Conservation (phyloP, 2,113 vertebrate genomes). For the Glaucidium brasilianum region DNA sequence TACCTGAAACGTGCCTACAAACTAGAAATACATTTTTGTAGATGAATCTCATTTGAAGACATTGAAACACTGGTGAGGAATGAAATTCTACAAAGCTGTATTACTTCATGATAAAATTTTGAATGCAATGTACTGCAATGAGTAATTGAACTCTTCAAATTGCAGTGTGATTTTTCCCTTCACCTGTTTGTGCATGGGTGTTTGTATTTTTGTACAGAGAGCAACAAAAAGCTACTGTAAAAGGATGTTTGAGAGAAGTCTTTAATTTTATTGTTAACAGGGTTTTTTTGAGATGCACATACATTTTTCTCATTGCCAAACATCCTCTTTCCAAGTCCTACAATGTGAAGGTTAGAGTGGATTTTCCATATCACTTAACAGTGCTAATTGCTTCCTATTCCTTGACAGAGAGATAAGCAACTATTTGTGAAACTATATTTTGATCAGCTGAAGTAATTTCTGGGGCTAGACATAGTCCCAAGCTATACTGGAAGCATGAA, state of each 20-base stretch:
- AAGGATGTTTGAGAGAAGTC: background rate
- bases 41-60: background rate
- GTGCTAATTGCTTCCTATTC: background rate
- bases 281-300: background rate
- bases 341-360: background rate
- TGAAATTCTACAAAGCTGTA: background rate
- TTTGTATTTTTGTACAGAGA: background rate
- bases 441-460: background rate
- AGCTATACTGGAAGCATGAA: background rate
- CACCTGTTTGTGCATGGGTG: background rate
- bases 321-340: background rate
- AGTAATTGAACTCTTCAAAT: background rate
- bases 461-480: background rate
- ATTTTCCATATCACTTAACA: background rate
- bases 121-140: background rate
- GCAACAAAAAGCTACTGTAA: background rate
- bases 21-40: background rate
- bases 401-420: background rate
- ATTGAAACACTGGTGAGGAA: background rate
- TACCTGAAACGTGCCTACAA: background rate
- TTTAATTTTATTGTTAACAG: background rate
- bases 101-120: background rate
- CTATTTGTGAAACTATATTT: background rate
- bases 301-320: background rate
- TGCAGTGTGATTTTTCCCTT: background rate